A percentile compares a stretch with the other conserved stretches of the same genome.
Evolutionary conservation across 2,797 vertebrate species (phyloP).

Genomic region (Phyllotis vaccarum): DNA sequence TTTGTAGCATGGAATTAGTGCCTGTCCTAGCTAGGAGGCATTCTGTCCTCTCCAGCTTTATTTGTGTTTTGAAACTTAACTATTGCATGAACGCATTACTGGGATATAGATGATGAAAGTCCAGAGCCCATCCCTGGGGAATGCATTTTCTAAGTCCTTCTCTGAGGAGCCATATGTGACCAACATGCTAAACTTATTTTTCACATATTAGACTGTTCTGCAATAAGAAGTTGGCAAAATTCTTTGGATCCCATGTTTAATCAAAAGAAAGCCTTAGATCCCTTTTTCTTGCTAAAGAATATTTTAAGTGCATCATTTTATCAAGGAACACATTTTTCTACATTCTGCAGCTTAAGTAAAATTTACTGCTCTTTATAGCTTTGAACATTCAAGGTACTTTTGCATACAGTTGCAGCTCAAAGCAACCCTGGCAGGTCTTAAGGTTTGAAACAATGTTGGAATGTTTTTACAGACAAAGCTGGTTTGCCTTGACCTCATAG

Average conservation of each 20-base stretch:
- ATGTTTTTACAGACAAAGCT: slow-evolving; percentile 1
- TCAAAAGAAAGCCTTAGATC: slow-evolving; percentile 31
- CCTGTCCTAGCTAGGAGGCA: background rate
- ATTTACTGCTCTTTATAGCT: background rate
- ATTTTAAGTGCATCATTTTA: slow-evolving; percentile 54
- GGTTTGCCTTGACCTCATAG: background rate
- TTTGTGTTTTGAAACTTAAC: background rate
- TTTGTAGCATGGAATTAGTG: slow-evolving; percentile 1
- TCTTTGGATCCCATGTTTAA: background rate
- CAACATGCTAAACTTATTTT: background rate
- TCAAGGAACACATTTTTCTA: slow-evolving; percentile 37
- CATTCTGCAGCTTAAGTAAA: background rate
- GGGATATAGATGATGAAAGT: background rate
- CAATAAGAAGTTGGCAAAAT: background rate
- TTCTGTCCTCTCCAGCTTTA: background rate
- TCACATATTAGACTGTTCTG: background rate
- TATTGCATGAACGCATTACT: background rate
- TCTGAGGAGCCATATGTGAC: background rate
- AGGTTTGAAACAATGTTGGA: background rate
- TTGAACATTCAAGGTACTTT: background rate
- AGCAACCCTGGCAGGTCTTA: background rate
- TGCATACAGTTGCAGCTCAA: background rate
- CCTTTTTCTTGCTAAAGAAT: slow-evolving; percentile 51
- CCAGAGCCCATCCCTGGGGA: background rate
- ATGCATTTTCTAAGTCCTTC: background rate